Conservation (phyloP, 1,140 invertebrate genomes). For the Bombus waltoni region DNA sequence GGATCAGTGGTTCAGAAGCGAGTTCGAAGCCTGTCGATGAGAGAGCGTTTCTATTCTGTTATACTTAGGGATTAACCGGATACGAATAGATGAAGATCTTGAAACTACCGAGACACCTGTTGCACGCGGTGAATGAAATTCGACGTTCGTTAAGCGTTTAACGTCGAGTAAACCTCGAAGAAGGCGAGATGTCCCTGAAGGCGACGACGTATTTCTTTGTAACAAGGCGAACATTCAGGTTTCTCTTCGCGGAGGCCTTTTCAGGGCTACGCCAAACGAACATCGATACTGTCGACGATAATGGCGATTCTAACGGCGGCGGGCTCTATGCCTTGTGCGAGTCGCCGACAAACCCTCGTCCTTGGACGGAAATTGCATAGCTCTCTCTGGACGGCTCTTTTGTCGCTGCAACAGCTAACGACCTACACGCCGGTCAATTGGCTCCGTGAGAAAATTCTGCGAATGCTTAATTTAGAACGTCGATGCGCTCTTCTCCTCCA, state of each 20-base stretch:
- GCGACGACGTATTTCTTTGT: constrained; percentile 24
- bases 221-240: constrained; percentile 45
- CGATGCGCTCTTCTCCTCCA: not conserved
- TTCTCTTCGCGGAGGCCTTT: constrained; percentile 19
- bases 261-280: constrained; percentile 43
- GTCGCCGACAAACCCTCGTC: constrained; percentile 30
- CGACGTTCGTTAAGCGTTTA: not conserved
- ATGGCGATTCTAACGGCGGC: constrained; percentile 50
- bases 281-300: constrained; percentile 38
- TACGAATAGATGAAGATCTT: not conserved
- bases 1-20: too few species aligned
- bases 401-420: constrained; percentile 38
- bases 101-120: not conserved
- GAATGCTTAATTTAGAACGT: constrained; percentile 13
- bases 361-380: constrained; percentile 49
- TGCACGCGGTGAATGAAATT: not conserved
- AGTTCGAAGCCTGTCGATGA: too few species aligned
- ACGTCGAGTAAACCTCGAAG: not conserved
- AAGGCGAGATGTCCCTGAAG: constrained; percentile 9
- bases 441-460: not conserved
- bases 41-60: too few species aligned
- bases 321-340: constrained; percentile 27
- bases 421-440: not conserved
- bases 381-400: constrained; percentile 34
- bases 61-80: too few species aligned